Conservation (phyloP, 2,888 invertebrate genomes). For the Pyrrhia umbra region DNA sequence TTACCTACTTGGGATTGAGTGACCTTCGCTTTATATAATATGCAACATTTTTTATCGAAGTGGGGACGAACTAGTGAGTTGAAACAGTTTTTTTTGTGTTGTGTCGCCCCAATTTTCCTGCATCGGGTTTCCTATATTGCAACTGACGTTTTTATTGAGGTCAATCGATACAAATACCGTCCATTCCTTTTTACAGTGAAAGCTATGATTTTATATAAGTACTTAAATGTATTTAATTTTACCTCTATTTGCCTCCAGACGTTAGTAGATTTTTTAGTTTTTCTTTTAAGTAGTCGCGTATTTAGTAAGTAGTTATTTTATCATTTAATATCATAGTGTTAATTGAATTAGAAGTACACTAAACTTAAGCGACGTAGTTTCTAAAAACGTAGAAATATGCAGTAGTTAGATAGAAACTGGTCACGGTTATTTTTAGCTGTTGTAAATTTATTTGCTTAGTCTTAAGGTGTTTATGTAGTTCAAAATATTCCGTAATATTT, state of each 20-base stretch:
- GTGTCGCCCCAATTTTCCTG: constrained; percentile 3
- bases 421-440: constrained; percentile 38
- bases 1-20: background rate
- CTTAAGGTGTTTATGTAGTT: constrained; percentile 25
- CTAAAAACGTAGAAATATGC: constrained; percentile 22
- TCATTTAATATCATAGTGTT: constrained; percentile 10
- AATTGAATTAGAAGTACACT: constrained; percentile 20
- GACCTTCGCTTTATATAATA: background rate
- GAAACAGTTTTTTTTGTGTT: constrained; percentile 7
- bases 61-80: background rate
- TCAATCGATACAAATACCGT: background rate
- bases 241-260: constrained; percentile 8
- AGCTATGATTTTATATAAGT: background rate
- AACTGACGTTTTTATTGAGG: constrained; percentile 1
- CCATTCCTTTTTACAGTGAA: background rate
- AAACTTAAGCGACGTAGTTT: constrained; percentile 18
- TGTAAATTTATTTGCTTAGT: constrained; percentile 28
- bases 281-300: constrained; percentile 5
- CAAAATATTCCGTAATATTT: constrained; percentile 1
- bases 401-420: constrained; percentile 24
- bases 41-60: background rate
- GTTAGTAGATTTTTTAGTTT: background rate
- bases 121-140: background rate
- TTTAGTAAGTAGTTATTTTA: constrained; percentile 11
- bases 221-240: background rate